Evolutionary conservation across 2,888 invertebrate genomes (phyloP).

Genomic region (Nymphalis polychloros): DNA sequence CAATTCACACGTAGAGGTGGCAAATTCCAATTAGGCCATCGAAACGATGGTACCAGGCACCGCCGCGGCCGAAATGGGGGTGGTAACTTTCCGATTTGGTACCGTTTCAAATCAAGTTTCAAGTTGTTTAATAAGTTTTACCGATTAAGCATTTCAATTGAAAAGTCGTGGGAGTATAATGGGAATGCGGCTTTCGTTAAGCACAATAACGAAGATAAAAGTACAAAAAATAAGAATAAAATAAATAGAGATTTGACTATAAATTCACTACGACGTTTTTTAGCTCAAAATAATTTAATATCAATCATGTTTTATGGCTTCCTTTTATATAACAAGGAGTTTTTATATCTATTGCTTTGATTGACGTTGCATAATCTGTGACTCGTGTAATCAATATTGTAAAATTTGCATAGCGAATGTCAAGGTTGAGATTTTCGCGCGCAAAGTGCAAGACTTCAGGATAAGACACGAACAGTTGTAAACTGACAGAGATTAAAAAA

Average conservation of each 20-base stretch:
- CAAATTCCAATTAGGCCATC: slow-evolving; percentile 47
- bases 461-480: neutral
- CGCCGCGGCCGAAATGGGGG: slow-evolving; percentile 31
- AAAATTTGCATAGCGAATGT: slow-evolving; percentile 3
- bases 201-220: neutral
- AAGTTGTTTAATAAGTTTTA: slow-evolving; percentile 34
- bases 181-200: slow-evolving; percentile 1
- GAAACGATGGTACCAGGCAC: slow-evolving; percentile 28
- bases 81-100: slow-evolving; percentile 26
- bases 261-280: neutral
- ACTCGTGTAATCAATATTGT: neutral
- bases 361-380: neutral
- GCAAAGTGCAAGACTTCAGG: neutral
- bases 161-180: slow-evolving; percentile 11
- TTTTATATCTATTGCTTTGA: neutral
- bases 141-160: slow-evolving; percentile 28
- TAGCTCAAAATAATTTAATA: too few relatives aligned
- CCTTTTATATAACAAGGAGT: neutral
- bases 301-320: too few relatives aligned
- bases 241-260: neutral
- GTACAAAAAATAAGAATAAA: neutral
- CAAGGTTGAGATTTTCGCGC: slow-evolving; percentile 12
- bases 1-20: slow-evolving; percentile 53
- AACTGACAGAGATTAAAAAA: neutral
- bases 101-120: slow-evolving; percentile 31